Percentiles rank a stretch among this genome's conserved stretches.
Conservation (phyloP, 2,888 invertebrate species). For the Apoda limacodes region DNA sequence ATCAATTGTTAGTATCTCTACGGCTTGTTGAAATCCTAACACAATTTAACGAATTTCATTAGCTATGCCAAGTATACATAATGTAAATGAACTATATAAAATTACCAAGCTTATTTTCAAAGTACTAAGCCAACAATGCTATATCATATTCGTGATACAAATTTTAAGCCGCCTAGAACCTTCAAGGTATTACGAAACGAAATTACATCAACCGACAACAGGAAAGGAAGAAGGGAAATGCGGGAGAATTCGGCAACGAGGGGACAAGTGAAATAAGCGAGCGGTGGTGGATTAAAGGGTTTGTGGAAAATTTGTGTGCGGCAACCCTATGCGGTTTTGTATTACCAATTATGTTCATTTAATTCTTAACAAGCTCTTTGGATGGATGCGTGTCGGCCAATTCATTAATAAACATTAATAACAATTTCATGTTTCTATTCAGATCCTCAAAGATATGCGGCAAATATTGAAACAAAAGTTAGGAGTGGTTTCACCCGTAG, state of each 20-base stretch:
- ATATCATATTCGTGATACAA: conserved; percentile 44
- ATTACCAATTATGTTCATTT: conserved; percentile 66
- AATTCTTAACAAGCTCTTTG: conserved; percentile 44
- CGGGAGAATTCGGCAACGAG: conserved; percentile 47
- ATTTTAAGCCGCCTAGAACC: conserved; percentile 27
- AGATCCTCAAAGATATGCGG: too few species aligned
- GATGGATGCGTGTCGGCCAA: conserved; percentile 22
- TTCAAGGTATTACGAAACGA: conserved; percentile 27
- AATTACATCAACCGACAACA: conserved; percentile 54
- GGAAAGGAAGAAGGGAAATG: conserved; percentile 29
- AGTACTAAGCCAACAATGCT: conserved; percentile 29
- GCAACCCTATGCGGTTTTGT: conserved; percentile 55
- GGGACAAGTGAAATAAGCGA: conserved; percentile 66
- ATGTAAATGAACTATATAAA: too few species aligned
- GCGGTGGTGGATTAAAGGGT: conserved; percentile 63
- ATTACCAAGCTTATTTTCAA: too few species aligned
- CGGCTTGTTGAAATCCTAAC: too few species aligned
- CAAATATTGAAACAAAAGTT: too few species aligned
- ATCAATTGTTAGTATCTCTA: too few species aligned
- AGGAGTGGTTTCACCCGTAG: too few species aligned
- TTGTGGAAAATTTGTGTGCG: conserved; percentile 61
- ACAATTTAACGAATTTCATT: too few species aligned
- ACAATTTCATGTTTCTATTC: too few species aligned
- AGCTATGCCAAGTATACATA: too few species aligned
- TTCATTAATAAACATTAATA: conserved; percentile 23